These are phyloP conservation scores for Micromys minutus DNA, from an alignment of 2,113 vertebrate species.

Conservation along the genomic window DNA sequence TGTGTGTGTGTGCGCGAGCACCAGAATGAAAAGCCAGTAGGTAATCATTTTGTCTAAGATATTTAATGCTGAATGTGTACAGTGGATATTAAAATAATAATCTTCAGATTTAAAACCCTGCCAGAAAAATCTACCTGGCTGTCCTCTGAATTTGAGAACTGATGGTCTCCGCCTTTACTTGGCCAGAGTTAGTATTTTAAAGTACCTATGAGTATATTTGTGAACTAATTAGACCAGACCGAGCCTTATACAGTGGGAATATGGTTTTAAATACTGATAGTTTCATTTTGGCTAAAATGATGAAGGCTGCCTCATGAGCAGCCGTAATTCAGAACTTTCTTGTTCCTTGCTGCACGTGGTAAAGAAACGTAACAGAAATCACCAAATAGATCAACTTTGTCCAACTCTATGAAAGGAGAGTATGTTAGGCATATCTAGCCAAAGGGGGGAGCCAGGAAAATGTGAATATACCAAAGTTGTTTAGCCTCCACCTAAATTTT, in stretches of 20 bases:
- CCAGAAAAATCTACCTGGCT: background rate
- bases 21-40: background rate
- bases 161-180: background rate
- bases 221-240: background rate
- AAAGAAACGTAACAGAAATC: too few species aligned
- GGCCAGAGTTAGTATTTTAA: background rate
- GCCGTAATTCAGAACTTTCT: too few species aligned
- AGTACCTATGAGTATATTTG: background rate
- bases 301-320: too few species aligned
- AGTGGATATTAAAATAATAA: constrained; percentile 1
- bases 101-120: background rate
- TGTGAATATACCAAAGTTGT: too few species aligned
- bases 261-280: background rate
- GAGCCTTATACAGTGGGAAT: background rate
- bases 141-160: constrained; percentile 12
- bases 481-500: too few species aligned
- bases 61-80: background rate
- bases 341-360: too few species aligned
- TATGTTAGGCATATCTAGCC: too few species aligned
- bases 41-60: constrained; percentile 27
- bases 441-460: too few species aligned
- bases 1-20: background rate
- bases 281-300: too few species aligned
- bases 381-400: too few species aligned
- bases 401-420: too few species aligned